Conservation (phyloP, 2,888 invertebrate genomes). For the Gymnocheta viridis region DNA sequence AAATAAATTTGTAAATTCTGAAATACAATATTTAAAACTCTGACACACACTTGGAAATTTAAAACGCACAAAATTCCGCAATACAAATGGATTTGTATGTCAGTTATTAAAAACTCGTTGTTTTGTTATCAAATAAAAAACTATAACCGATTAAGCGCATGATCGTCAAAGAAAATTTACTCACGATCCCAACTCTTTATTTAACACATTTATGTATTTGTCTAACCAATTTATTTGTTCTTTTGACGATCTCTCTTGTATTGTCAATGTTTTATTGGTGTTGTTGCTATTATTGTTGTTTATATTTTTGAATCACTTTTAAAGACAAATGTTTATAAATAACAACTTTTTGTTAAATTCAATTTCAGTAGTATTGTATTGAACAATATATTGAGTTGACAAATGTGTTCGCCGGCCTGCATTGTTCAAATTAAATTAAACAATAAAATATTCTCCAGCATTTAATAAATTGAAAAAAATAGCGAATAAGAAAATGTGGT, state of each 20-base stretch:
- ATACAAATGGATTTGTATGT: too few relatives aligned
- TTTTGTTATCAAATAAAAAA: too few relatives aligned
- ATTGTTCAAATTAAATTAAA: not conserved
- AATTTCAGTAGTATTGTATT: conserved; percentile 5
- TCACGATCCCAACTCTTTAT: not conserved
- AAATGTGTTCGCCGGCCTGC: not conserved
- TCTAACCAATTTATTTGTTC: not conserved
- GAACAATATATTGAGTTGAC: conserved; percentile 10
- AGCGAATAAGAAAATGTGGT: conserved; percentile 1
- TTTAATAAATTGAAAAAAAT: conserved; percentile 2
- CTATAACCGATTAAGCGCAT: too few relatives aligned
- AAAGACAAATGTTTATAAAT: conserved; percentile 46
- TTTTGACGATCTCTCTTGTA: not conserved
- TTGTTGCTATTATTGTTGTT: conserved; percentile 10
- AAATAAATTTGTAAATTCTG: too few relatives aligned
- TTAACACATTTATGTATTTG: not conserved
- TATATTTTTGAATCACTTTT: conserved; percentile 14
- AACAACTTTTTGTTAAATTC: conserved; percentile 22
- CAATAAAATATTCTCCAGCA: conserved; percentile 9
- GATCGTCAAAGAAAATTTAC: not conserved
- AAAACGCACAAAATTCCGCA: too few relatives aligned
- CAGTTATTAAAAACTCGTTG: too few relatives aligned
- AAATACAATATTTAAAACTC: too few relatives aligned
- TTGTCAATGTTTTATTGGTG: not conserved
- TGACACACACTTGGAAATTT: too few relatives aligned